A percentile compares a stretch with the other conserved stretches of the same genome.
Conservation (phyloP, 1,140 invertebrate genomes). For the Neodiprion lecontei region DNA sequence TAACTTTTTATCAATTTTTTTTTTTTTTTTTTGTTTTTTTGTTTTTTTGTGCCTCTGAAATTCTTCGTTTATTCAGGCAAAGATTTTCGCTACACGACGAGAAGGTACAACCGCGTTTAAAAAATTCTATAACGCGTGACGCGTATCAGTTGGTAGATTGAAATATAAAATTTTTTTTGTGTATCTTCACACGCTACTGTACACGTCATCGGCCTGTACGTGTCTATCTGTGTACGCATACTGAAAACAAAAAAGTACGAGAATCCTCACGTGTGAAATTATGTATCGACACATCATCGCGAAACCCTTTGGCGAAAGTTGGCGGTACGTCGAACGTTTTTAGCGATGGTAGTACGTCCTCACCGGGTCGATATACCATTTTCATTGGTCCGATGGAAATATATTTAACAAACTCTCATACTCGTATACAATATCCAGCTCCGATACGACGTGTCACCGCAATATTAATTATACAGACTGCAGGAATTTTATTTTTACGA, state of each 20-base stretch:
- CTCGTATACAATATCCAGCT: no score
- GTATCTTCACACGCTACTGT: no score
- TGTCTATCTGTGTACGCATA: no score
- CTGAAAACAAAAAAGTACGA: no score
- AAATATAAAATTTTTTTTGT: neutral
- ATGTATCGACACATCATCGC: neutral
- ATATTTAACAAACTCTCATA: neutral
- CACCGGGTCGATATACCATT: neutral
- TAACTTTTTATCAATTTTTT: neutral
- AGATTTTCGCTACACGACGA: neutral
- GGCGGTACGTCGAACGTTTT: neutral
- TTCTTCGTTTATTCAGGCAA: neutral
- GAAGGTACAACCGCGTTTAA: no score
- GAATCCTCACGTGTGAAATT: neutral
- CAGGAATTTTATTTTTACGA: no score
- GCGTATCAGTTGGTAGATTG: neutral
- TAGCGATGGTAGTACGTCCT: neutral
- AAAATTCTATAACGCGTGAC: neutral
- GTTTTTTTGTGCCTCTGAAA: neutral
- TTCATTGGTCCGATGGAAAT: neutral
- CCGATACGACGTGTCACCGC: no score
- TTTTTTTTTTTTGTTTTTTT: neutral
- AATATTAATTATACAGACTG: no score
- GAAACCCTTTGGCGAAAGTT: conserved; percentile 7
- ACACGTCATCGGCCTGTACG: no score